These are phyloP conservation scores for Acestrorhynchus altus DNA, from an alignment of 2,797 vertebrate genomes.

Conservation along the genomic window DNA sequence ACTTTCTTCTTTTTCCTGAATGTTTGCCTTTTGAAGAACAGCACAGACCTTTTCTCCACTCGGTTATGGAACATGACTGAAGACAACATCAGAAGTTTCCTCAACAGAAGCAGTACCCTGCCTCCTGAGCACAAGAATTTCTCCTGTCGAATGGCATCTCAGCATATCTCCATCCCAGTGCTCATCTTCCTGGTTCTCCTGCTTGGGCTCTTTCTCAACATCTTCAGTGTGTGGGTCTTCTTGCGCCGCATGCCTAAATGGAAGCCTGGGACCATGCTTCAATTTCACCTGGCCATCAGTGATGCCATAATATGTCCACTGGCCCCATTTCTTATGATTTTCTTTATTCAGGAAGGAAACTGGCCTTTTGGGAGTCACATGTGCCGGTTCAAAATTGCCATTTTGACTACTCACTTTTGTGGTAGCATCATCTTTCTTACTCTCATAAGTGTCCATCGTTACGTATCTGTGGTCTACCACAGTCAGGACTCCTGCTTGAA, in stretches of 20 bases:
- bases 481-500: slow-evolving; percentile 60
- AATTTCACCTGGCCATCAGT: slow-evolving; percentile 70
- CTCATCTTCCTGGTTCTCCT: slow-evolving; percentile 70
- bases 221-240: slow-evolving; percentile 69
- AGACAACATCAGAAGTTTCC: neutral
- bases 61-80: neutral
- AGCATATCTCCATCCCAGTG: slow-evolving; percentile 60
- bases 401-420: slow-evolving; percentile 61
- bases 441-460: slow-evolving; percentile 67
- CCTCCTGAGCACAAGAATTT: slow-evolving; percentile 23
- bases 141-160: slow-evolving; percentile 35
- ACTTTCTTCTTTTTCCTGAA: neutral
- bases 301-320: slow-evolving; percentile 62
- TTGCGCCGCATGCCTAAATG: slow-evolving; percentile 65
- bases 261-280: slow-evolving; percentile 65
- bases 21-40: slow-evolving; percentile 41
- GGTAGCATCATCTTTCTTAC: slow-evolving; percentile 71
- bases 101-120: too few relatives aligned
- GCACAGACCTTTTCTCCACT: slow-evolving; percentile 5
- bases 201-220: slow-evolving; percentile 70
- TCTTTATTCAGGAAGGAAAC: slow-evolving; percentile 53
- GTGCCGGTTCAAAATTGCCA: slow-evolving; percentile 64
- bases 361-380: slow-evolving; percentile 69
- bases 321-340: slow-evolving; percentile 61
- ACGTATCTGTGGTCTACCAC: slow-evolving; percentile 57